Base-by-base conservation (phyloP, 2,113 vertebrate species). In the Apus apus region DNA sequence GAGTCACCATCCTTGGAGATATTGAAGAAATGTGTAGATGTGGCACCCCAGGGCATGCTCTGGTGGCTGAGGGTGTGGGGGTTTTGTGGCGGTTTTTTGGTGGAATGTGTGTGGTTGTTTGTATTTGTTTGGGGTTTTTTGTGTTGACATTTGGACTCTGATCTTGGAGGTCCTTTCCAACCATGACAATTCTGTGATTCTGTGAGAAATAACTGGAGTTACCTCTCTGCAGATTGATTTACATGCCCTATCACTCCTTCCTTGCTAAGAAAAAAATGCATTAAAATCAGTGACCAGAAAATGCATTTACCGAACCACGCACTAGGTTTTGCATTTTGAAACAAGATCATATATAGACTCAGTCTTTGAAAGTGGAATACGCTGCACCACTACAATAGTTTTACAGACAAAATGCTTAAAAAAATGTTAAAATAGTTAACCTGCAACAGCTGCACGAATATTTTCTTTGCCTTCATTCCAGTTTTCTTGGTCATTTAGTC, bases 391-490 rank as follows among this genome's bases (percentile, higher is more conserved):
- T 60, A 29, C 50, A 78, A 68, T 4, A 43, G 18, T 25, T 89
- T 71, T 56, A 72, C 2, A 85, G 29, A 64, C 29, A 79, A 73
- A 84, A 48, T 20, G 25, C 15, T 70, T 51, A 16, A 64, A 57
- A 87, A 61, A 48, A 17, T 15, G 29, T 6, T 30, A 74, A 89
- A 81, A 9, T 3, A 51, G 56, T 26, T 95, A 79, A 99, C 99
- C 98, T 97, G 99, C 98, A 43, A 99, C 95, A 7, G 99, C 99
- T 38, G 97, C 96, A 89, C 99, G 97, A 95, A 99, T 98, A 89
- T 98, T 99, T 97, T 99, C 99, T 96, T 99, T 99, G 96, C 97
- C 96, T 96, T 97, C 97, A 51, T 99, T 97, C 98, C 99, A 99
- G 97, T 99, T 99, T 90, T 99, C 99, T 74, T 97, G 97, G 21